Conservation (phyloP, 2,113 vertebrate genomes). For the Gymnorhina tibicen region DNA sequence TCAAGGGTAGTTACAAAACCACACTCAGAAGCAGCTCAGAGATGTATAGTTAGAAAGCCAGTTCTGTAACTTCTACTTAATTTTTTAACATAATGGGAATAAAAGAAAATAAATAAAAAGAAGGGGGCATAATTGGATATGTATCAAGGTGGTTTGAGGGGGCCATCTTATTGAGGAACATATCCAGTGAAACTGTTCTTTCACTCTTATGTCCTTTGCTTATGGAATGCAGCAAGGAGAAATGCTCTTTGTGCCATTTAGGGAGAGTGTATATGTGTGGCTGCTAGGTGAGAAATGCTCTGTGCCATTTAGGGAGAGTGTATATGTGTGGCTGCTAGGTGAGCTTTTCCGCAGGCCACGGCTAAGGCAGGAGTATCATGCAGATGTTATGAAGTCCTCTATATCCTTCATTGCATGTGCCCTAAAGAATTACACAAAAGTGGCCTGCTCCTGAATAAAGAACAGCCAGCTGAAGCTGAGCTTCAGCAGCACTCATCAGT, state of each 20-base stretch:
- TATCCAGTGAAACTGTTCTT: background rate
- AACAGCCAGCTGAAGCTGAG: background rate
- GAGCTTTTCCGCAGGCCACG: accelerated
- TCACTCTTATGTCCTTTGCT: background rate
- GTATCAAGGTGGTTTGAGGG: background rate
- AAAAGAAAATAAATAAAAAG: background rate
- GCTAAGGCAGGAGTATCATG: background rate
- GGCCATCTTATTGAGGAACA: background rate
- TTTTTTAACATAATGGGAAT: background rate
- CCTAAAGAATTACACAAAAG: background rate
- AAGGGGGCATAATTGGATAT: background rate
- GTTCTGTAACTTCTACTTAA: background rate
- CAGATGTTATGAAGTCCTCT: background rate
- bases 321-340: background rate
- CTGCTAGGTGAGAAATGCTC: background rate
- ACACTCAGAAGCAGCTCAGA: background rate
- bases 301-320: background rate
- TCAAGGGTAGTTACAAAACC: background rate
- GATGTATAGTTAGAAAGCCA: background rate
- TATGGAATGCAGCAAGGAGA: background rate
- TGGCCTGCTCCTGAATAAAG: background rate
- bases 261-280: background rate
- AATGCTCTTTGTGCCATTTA: background rate
- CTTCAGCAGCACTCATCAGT: background rate
- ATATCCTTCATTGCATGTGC: background rate